phyloP scores from a whole-genome alignment of 2,888 invertebrate genomes.

The Drosophila meridionalis region DNA sequence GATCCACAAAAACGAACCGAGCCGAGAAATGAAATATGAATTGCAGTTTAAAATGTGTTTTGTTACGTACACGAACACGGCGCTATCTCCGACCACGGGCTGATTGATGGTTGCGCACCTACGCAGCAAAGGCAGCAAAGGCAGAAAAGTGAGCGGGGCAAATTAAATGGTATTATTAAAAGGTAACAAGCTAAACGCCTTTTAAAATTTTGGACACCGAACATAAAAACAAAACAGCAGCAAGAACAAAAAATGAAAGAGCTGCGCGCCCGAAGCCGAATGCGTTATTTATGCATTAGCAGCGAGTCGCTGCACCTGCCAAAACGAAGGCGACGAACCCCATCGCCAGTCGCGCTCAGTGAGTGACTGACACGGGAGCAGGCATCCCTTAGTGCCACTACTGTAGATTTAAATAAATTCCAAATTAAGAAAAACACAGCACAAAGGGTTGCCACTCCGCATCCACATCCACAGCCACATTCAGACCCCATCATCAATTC shows the following conservation, averaged over 20 bases:
- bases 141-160: conserved; percentile 37
- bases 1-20: conserved; percentile 59
- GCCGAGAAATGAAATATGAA: conserved; percentile 68
- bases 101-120: conserved; percentile 79
- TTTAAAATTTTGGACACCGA: conserved; percentile 68
- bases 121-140: conserved; percentile 57
- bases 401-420: conserved; percentile 79
- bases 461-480: conserved; percentile 7
- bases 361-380: conserved; percentile 37
- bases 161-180: conserved; percentile 80
- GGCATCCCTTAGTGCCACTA: conserved; percentile 45
- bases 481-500: conserved; percentile 83
- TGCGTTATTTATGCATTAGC: conserved; percentile 80
- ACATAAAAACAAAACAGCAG: neutral
- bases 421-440: conserved; percentile 77
- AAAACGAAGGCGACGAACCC: conserved; percentile 60
- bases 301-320: conserved; percentile 67
- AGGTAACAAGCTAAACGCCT: conserved; percentile 82
- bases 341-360: conserved; percentile 28
- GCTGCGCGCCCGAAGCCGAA: conserved; percentile 39
- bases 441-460: conserved; percentile 58
- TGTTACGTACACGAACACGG: conserved; percentile 34
- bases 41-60: conserved; percentile 60
- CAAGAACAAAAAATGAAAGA: conserved; percentile 15
- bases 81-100: conserved; percentile 54